Base-by-base conservation (phyloP, 1,140 invertebrate genomes). In the Artemia franciscana region DNA sequence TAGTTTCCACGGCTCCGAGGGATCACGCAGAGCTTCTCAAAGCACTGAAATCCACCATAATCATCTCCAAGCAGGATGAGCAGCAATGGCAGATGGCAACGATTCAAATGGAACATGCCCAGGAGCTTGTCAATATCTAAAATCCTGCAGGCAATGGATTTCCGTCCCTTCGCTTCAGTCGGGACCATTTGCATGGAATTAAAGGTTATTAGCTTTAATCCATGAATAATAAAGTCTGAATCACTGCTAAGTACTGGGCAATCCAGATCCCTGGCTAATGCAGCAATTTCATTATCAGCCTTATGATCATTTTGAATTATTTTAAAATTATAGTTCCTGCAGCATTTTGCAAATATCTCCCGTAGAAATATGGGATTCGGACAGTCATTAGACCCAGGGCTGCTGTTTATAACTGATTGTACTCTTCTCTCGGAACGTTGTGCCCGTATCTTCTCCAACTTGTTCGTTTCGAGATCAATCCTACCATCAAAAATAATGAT, bases 171-270 rank as follows among this genome's bases (percentile, higher is more conserved):
- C 24, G 63, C 66, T 3, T 24, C 26, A 15, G 39, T 15, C 12
- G 71, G 26, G 57, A 67, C 56, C 15, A 66, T 68, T 26, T 82
- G 76, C 0, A 89, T 70, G 39, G 80, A 83, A 61, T 81, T 77
- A 57, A 88, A 80, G 0, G 86, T 84, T 63, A 92, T 85, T 68
- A 90, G 91, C 2, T 79, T 69, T 1, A 88, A 78, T 73, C 87
- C 83, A 72, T 84, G 89, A 60, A 93, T 83, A 70, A 82, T 91
- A 75, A 91, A 94, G 76, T 94, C 91, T 1, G 88, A 92, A 72
- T 94, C 91, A 67, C 84, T 84, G 69, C 86, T 91, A 0, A 94
- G 68, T 9, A 93, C 80, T 3, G 89, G 89, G 68, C 87, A 91
- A 27, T 84, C 75, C 4, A 90, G 74, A 60, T 80, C 74, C 65